These are phyloP conservation scores for Eublepharis macularius DNA, from an alignment of 2,113 vertebrate species.

Conservation along the genomic window DNA sequence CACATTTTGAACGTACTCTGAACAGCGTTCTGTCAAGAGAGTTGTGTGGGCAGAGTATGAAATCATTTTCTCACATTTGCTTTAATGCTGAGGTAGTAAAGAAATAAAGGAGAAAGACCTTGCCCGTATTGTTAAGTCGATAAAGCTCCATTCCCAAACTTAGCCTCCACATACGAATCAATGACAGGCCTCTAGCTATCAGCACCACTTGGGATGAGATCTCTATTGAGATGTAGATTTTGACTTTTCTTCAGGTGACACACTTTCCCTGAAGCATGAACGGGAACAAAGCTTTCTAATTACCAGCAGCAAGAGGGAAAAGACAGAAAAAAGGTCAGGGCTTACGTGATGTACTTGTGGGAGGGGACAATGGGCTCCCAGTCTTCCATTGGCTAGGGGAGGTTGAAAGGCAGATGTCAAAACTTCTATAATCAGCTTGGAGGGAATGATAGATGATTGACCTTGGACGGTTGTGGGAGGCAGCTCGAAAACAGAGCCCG, in stretches of 20 bases:
- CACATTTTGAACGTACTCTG: neutral
- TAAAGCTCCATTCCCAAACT: neutral
- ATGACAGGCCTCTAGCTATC: neutral
- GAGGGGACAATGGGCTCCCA: neutral
- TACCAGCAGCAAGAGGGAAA: neutral
- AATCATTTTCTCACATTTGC: neutral
- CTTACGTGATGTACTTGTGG: neutral
- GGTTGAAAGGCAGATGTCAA: neutral
- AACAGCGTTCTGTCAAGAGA: neutral
- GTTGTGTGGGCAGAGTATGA: neutral
- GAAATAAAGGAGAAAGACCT: neutral
- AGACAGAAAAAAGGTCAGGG: constrained; percentile 7
- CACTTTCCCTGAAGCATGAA: neutral
- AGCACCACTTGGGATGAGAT: neutral
- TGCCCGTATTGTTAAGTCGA: neutral
- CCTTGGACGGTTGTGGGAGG: neutral
- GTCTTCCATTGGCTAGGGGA: neutral
- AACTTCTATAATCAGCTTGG: neutral
- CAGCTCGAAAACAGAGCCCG: neutral
- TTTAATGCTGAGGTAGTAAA: neutral
- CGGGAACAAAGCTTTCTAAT: constrained; percentile 16
- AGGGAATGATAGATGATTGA: neutral
- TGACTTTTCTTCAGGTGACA: constrained; percentile 27
- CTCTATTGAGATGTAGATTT: constrained; percentile 12
- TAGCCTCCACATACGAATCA: neutral